phyloP scores from a whole-genome alignment of 2,113 vertebrate genomes.

The Clarias magur region DNA sequence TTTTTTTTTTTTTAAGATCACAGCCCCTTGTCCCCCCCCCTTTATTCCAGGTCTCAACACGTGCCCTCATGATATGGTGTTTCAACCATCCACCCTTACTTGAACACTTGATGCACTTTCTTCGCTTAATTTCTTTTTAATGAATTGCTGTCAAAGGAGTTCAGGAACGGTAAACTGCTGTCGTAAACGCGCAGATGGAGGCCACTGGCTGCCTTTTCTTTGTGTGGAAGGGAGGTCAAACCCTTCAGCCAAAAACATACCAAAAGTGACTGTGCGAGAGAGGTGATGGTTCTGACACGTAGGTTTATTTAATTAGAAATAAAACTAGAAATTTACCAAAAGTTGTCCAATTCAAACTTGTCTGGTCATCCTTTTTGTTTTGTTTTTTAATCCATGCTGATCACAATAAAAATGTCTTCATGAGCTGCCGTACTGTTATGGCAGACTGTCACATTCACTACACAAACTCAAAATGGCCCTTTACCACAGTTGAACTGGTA shows the following conservation, averaged over 20 bases:
- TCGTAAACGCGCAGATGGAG: conserved; percentile 47
- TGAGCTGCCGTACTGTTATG: not conserved
- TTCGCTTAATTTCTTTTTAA: conserved; percentile 72
- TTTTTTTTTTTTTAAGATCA: not conserved
- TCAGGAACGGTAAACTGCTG: conserved; percentile 63
- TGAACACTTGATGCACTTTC: conserved; percentile 98
- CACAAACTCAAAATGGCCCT: not conserved
- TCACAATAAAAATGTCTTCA: not conserved
- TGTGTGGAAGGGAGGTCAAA: not conserved
- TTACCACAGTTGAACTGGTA: not conserved
- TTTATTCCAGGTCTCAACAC: conserved; percentile 33
- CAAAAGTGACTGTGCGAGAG: conserved; percentile 65
- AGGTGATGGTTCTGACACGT: conserved; percentile 62
- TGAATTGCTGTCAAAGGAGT: conserved; percentile 61
- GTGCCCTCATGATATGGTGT: conserved; percentile 57
- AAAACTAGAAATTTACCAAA: conserved; percentile 46
- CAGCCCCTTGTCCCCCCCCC: not conserved
- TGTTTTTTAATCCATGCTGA: not conserved
- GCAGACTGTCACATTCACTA: not conserved
- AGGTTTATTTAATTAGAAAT: conserved; percentile 57
- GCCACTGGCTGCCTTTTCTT: conserved; percentile 55
- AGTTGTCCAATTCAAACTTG: not conserved
- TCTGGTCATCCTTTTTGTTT: not conserved
- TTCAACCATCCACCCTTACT: conserved; percentile 80
- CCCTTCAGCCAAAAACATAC: conserved; percentile 60